Base-by-base conservation (phyloP, 2,888 invertebrate species). In the Caenorhabditis wallacei region DNA sequence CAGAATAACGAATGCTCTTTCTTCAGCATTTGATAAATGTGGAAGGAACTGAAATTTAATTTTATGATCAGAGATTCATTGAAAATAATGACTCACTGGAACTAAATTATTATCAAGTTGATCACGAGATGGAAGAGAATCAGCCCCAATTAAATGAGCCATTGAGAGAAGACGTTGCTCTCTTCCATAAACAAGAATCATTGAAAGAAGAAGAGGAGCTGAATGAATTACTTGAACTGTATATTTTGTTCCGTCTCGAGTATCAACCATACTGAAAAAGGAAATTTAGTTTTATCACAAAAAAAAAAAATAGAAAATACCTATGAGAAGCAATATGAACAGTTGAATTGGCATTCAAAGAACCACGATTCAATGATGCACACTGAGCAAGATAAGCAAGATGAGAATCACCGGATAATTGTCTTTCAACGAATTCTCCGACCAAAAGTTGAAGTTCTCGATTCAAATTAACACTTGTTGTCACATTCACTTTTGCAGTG, bases 161-260 rank as follows among this genome's bases (percentile, higher is more conserved):
- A 93, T 92, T n/a, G 92, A 92, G 18, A 92, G 89, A 88, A 93
- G 92, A 22, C 91, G 79, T 80, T 87, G 87, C 40, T 87, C 90
- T 79, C 80, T 69, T 0, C 88, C 89, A 64, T 90, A 93, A 37
- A 93, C 92, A 69, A 93, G 92, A 13, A 93, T 92, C 76, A 92
- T 92, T n/a, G 93, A 93, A 88, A 93, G 92, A 75, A 93, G 89
- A 81, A 93, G 87, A 2, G 92, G 91, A 3, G 93, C 91, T 26
- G 92, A 93, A 88, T 93, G 93, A 24, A 93, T 91, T 3, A 93
- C 90, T 68, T 93, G 93, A 43, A 92, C 93, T 1, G 93, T 92
- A 88, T 93, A 93, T 92, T 92, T 82, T 88, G 92, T 88, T 88
- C 93, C 80, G 88, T 92, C 90, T 88, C 92, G 89, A 85, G 93